Evolutionary conservation across 2,113 vertebrate species (phyloP), one percentile per base, ranked within the genome.

Genomic region (Alaudala cheleensis): DNA sequence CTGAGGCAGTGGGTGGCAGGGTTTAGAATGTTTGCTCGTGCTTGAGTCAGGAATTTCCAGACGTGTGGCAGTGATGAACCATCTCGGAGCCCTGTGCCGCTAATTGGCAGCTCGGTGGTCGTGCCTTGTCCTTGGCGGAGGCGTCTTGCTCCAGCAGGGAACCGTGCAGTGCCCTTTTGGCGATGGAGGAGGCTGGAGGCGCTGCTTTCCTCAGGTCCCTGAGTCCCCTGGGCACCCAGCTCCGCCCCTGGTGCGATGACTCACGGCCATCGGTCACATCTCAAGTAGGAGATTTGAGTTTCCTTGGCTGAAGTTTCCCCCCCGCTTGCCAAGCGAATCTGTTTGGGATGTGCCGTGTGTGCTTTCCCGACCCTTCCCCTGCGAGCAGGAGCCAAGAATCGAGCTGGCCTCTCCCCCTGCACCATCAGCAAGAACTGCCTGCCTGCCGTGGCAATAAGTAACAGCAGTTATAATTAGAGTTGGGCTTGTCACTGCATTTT

Each of bases 31-130:
- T 33, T 15, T 50, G 28, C n/a, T 44, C 5, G 21, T 49, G 3
- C 0, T 0, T 31, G 42, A 34, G 50, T 84, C 9, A 2, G 73
- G 71, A 40, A 9, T 74, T 85, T 58, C 61, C 34, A 26, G 5
- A 12, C 7, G 5, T 1, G 13, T 45, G 37, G 22, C 74, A 0
- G 0, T 25, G 20, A 67, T 0, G 2, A 69, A 2, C 20, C 0
- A 1, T 3, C 44, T n/a, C 0, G 0, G 60, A 29, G 53, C 8
- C 31, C 33, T 0, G 2, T 1, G 10, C 40, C 0, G 9, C 66
- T n/a, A 0, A 23, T 2, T 64, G 57, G 40, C 2, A 12, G 40
- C 29, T 47, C 24, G 2, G 21, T 13, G 47, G 6, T 21, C 0
- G 0, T 26, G 17, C 26, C n/a, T 45, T 19, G 19, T 2, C 54